Evolutionary conservation across 2,888 invertebrate genomes (phyloP).

Genomic region (Sussaba pulchella): DNA sequence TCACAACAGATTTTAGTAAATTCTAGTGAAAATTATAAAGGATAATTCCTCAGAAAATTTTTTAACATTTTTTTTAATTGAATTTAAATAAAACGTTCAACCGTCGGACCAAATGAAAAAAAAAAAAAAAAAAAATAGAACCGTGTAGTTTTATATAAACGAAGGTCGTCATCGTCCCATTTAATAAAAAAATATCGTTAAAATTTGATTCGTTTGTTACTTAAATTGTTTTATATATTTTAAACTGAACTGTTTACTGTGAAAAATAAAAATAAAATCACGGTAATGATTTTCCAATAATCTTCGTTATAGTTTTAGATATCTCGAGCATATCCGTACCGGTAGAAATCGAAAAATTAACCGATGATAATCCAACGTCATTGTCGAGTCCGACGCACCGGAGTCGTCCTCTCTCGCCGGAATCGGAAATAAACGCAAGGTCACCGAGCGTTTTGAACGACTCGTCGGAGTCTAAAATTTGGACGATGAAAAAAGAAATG

Average conservation of each 20-base stretch:
- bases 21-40: too few relatives aligned
- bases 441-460: constrained; percentile 72
- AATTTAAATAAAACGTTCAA: neutral
- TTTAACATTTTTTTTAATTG: neutral
- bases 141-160: too few relatives aligned
- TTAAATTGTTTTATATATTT: too few relatives aligned
- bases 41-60: too few relatives aligned
- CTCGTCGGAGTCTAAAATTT: constrained; percentile 75
- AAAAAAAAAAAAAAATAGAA: neutral
- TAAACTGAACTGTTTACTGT: too few relatives aligned
- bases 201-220: too few relatives aligned
- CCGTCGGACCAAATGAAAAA: neutral
- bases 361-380: constrained; percentile 58
- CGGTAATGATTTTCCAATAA: neutral
- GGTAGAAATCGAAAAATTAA: constrained; percentile 72
- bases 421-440: constrained; percentile 68
- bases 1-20: too few relatives aligned
- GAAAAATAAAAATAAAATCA: neutral
- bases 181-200: too few relatives aligned
- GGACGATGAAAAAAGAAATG: constrained; percentile 77
- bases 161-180: too few relatives aligned
- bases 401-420: constrained; percentile 66
- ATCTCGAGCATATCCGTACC: constrained; percentile 73
- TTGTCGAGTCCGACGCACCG: constrained; percentile 68
- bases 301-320: constrained; percentile 72